Evolutionary conservation across 1,140 invertebrate species (phyloP).

Genomic region (Neuroterus valhalla): DNA sequence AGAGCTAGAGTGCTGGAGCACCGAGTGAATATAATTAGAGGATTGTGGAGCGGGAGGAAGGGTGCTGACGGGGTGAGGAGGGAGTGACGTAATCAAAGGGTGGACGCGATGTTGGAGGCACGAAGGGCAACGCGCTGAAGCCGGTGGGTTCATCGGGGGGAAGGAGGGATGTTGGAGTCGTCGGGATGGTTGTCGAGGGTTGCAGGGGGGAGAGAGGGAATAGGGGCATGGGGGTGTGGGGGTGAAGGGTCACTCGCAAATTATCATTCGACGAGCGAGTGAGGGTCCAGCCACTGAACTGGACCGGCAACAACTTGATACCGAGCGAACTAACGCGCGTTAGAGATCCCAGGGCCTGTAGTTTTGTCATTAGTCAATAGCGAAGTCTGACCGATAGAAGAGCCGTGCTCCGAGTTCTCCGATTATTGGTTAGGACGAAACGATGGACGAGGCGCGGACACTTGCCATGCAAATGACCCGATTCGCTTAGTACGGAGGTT

Average conservation of each 20-base stretch:
- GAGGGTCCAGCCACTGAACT: conserved; percentile 66
- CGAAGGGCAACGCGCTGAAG: conserved; percentile 49
- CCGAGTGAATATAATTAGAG: conserved; percentile 75
- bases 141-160: conserved; percentile 46
- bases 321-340: conserved; percentile 54
- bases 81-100: conserved; percentile 73
- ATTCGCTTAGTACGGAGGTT: conserved; percentile 25
- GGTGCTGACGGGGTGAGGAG: conserved; percentile 55
- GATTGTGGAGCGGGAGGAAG: conserved; percentile 62
- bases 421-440: conserved; percentile 74
- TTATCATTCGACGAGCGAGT: conserved; percentile 71
- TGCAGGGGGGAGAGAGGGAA: conserved; percentile 41
- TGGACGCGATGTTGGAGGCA: conserved; percentile 59
- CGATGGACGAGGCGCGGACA: conserved; percentile 54
- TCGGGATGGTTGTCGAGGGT: conserved; percentile 48
- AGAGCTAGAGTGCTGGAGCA: conserved; percentile 66
- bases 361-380: conserved; percentile 76
- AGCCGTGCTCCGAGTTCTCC: conserved; percentile 62
- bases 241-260: conserved; percentile 63
- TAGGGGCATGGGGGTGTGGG: conserved; percentile 32
- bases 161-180: conserved; percentile 44
- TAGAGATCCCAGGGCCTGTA: conserved; percentile 69
- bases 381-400: conserved; percentile 68
- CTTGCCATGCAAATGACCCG: conserved; percentile 47
- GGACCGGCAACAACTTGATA: conserved; percentile 73